Base-by-base conservation (phyloP, 2,797 vertebrate genomes). In the Geotria australis region DNA sequence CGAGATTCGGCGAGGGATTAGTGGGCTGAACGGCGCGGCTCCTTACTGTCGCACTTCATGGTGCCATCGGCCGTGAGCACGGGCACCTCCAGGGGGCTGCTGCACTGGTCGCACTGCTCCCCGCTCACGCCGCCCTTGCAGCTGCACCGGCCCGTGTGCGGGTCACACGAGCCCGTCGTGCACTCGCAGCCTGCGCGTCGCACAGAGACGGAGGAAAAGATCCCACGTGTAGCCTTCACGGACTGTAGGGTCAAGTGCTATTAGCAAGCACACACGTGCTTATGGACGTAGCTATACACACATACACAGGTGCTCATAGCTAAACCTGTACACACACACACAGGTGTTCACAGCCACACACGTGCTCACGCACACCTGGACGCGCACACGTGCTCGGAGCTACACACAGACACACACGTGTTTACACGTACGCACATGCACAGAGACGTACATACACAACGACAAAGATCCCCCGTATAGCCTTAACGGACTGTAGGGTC, bases 51-150 rank as follows among this genome's bases (percentile, higher is more conserved):
- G 15, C 51, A 55, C 51, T n/a, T 15, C n/a, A 55, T n/a, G 7
- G 8, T n/a, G 15, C 51, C 51, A 15, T 55, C 24, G 24, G n/a
- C 7, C n/a, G n/a, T 55, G 7, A 7, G 51, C 51, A 55, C 24
- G n/a, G 51, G 51, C 7, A 55, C 24, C n/a, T 55, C n/a, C n/a
- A n/a, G n/a, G 8, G 51, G 51, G 0, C 70, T 67, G 8, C 63
- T 47, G 60, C 91, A 98, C 58, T 56, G 58, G 10, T 93, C 78
- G 1, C 88, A 95, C 68, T 91, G 85, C 60, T 71, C 83, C 3
- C 91, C 88, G 0, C 74, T 79, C 66, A 89, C 70, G 47, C 84
- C 89, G 0, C 76, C 70, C 1, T 78, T 73, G 64, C 91, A 98
- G 5, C 64, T 77, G 60, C 91, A 98, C 64, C 72, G 80, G 47